Evolutionary conservation across 53 echinoderm and acorn worm genomes (phyloP).

Genomic region (Holothuria leucospilota): DNA sequence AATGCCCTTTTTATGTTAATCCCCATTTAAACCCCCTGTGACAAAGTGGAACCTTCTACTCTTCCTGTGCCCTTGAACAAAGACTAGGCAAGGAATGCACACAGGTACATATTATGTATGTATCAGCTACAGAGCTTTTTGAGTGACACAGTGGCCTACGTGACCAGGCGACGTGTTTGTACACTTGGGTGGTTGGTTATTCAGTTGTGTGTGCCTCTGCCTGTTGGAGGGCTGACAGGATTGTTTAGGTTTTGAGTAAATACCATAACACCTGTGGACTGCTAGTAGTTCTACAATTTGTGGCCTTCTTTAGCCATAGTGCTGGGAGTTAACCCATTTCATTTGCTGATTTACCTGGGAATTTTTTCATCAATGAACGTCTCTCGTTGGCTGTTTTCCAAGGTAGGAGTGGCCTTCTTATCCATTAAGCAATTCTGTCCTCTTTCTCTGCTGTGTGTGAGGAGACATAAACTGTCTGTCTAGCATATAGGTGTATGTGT

Average conservation of each 20-base stretch:
- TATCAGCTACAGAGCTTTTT: slow-evolving; percentile 30
- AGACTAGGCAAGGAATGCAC: slow-evolving; percentile 35
- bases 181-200: slow-evolving; percentile 27
- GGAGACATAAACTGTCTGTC: slow-evolving; percentile 18
- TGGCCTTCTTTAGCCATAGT: no score
- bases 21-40: slow-evolving; percentile 16
- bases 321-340: neutral
- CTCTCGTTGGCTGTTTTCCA: slow-evolving; percentile 45
- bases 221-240: slow-evolving; percentile 28
- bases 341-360: slow-evolving; percentile 37
- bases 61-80: slow-evolving; percentile 45
- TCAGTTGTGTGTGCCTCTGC: slow-evolving; percentile 21
- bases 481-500: neutral
- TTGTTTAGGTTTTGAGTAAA: slow-evolving; percentile 45
- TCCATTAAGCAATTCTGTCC: slow-evolving; percentile 21
- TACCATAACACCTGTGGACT: slow-evolving; percentile 47
- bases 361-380: slow-evolving; percentile 48
- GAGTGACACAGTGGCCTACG: slow-evolving; percentile 46
- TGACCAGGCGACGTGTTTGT: slow-evolving; percentile 11
- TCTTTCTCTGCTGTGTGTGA: no score
- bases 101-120: slow-evolving; percentile 31
- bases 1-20: slow-evolving; percentile 1
- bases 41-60: slow-evolving; percentile 14
- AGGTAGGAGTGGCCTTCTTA: slow-evolving; percentile 47
- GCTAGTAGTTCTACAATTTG: neutral